A percentile compares a stretch with the other conserved stretches of the same genome.
These are phyloP conservation scores for Platyrinchus mystaceus DNA, from an alignment of 2,797 vertebrate genomes.

Conservation along the genomic window DNA sequence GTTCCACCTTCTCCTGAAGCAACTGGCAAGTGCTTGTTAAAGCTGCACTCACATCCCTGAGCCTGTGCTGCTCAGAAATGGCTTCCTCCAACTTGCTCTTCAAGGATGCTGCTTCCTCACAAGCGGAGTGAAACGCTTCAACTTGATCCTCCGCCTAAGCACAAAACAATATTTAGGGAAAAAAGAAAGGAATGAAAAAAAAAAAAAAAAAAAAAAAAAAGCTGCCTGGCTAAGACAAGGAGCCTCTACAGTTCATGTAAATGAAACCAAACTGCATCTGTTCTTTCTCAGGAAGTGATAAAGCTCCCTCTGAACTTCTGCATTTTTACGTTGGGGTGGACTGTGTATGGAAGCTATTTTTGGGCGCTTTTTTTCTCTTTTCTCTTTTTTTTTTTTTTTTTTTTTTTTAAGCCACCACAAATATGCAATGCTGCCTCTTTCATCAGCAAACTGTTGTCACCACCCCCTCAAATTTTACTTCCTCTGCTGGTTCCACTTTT, in stretches of 20 bases:
- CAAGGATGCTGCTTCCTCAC: constrained; percentile 15
- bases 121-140: constrained; percentile 4
- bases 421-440: constrained; percentile 66
- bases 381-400: not conserved
- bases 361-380: not conserved
- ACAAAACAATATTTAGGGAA: not conserved
- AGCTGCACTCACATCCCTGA: constrained; percentile 40
- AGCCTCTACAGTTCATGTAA: not conserved
- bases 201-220: not conserved
- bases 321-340: constrained; percentile 65
- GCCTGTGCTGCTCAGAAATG: constrained; percentile 49
- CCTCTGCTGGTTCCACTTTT: constrained; percentile 61
- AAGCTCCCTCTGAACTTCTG: constrained; percentile 70
- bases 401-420: constrained; percentile 54
- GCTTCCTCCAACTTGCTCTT: constrained; percentile 66
- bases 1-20: constrained; percentile 48
- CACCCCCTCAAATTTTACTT: constrained; percentile 68
- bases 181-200: not conserved
- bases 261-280: constrained; percentile 65
- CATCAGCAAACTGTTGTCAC: constrained; percentile 69
- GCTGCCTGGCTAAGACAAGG: not conserved
- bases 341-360: constrained; percentile 55
- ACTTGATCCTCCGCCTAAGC: constrained; percentile 51
- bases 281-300: constrained; percentile 73
- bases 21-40: constrained; percentile 31